These are phyloP conservation scores for Danaus chrysippus DNA, from an alignment of 2,888 invertebrate genomes.

Conservation along the genomic window DNA sequence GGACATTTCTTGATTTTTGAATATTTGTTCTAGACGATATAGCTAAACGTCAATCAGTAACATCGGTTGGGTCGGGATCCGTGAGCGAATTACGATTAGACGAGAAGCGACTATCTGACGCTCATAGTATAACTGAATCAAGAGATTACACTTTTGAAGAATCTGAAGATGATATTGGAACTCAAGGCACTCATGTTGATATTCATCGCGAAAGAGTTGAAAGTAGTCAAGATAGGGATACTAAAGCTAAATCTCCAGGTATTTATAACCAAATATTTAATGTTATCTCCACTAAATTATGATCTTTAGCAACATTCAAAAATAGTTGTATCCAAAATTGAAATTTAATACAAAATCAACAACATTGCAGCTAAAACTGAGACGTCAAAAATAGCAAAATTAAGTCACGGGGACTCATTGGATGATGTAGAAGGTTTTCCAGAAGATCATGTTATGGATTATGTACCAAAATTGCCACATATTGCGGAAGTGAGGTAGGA, in stretches of 20 bases:
- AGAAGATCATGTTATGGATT: constrained; percentile 70
- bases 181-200: constrained; percentile 66
- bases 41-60: constrained; percentile 67
- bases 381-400: constrained; percentile 50
- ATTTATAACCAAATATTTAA: not conserved
- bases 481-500: constrained; percentile 70
- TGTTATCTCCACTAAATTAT: not conserved
- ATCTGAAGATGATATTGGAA: constrained; percentile 73
- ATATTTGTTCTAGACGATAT: constrained; percentile 45
- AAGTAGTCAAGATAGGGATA: constrained; percentile 49
- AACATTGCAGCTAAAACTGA: constrained; percentile 50
- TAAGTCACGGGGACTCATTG: constrained; percentile 71
- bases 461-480: constrained; percentile 68
- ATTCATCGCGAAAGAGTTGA: constrained; percentile 54
- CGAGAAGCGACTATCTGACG: constrained; percentile 73
- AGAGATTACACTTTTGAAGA: constrained; percentile 76
- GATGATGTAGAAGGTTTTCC: constrained; percentile 77
- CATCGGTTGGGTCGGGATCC: constrained; percentile 70
- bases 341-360: not conserved
- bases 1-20: not conserved
- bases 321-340: too few species aligned
- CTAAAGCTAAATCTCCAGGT: constrained; percentile 37
- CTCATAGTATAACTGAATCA: constrained; percentile 72
- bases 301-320: too few species aligned
- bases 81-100: constrained; percentile 65